These are phyloP conservation scores for Nephila pilipes DNA, from an alignment of 1,140 invertebrate species.

Conservation along the genomic window DNA sequence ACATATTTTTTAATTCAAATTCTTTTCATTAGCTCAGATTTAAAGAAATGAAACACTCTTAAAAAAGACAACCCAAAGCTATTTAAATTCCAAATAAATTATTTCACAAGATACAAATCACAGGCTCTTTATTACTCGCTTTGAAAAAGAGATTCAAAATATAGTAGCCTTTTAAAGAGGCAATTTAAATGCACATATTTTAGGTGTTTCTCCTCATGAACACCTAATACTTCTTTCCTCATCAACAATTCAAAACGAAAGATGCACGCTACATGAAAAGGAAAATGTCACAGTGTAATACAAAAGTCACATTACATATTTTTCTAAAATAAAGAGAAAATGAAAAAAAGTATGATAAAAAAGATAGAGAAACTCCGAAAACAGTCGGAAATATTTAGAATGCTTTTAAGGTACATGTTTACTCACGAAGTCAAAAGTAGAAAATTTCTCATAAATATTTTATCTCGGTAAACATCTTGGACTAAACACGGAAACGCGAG, in stretches of 20 bases:
- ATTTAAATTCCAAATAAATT: neutral
- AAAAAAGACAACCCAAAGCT: no score
- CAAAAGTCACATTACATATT: neutral
- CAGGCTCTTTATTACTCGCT: neutral
- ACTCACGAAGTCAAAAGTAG: neutral
- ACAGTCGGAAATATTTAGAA: neutral
- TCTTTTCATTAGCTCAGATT: no score
- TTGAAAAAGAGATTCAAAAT: neutral
- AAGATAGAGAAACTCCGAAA: neutral
- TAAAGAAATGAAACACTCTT: no score
- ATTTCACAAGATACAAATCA: neutral
- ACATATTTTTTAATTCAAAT: no score
- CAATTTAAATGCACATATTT: constrained; percentile 18
- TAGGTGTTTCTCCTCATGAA: neutral
- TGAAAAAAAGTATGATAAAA: neutral
- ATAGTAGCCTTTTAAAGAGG: neutral
- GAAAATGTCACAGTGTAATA: neutral
- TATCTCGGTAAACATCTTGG: neutral
- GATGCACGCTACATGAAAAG: neutral
- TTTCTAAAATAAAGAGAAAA: neutral
- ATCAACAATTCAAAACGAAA: neutral
- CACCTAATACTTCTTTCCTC: neutral
- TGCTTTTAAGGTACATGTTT: neutral
- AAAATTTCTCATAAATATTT: constrained; percentile 7
- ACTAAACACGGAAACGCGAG: neutral